Evolutionary conservation across 1,140 invertebrate species (phyloP).

Genomic region (Diorhabda carinulata): DNA sequence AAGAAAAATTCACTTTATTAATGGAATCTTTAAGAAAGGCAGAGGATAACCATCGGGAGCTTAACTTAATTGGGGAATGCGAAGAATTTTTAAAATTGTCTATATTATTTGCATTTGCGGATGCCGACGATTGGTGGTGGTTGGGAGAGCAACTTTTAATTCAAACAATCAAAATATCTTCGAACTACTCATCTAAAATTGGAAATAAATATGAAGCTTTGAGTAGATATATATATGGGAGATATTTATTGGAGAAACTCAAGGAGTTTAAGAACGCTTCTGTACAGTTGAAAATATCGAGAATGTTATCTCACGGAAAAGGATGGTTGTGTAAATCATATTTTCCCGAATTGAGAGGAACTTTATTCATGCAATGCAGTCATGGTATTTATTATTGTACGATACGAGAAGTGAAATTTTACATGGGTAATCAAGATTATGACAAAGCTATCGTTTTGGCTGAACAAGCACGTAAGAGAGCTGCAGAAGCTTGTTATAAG

Average conservation of each 20-base stretch:
- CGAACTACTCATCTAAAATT: conserved; percentile 45
- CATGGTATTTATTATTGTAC: conserved; percentile 50
- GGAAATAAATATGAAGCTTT: conserved; percentile 49
- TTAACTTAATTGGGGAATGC: conserved; percentile 40
- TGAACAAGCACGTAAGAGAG: conserved; percentile 50
- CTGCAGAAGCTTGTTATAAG: conserved; percentile 49
- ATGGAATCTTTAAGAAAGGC: conserved; percentile 45
- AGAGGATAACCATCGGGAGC: conserved; percentile 44
- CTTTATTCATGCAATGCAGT: conserved; percentile 51
- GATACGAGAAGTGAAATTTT: conserved; percentile 45
- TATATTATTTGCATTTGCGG: conserved; percentile 49
- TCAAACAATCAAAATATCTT: conserved; percentile 47
- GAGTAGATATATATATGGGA: conserved; percentile 53
- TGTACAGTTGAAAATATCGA: conserved; percentile 37
- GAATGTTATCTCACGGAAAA: conserved; percentile 39
- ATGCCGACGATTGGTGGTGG: conserved; percentile 55
- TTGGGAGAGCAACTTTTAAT: conserved; percentile 55
- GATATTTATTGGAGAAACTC: conserved; percentile 53
- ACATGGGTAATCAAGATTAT: conserved; percentile 40
- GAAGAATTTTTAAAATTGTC: conserved; percentile 49
- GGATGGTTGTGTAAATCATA: conserved; percentile 43
- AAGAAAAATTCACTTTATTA: conserved; percentile 50
- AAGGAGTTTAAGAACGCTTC: conserved; percentile 40
- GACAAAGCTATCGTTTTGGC: conserved; percentile 49
- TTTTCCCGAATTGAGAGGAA: conserved; percentile 25